phyloP scores from a whole-genome alignment of 2,113 vertebrate species.

The Petrocephalus microphthalmus region DNA sequence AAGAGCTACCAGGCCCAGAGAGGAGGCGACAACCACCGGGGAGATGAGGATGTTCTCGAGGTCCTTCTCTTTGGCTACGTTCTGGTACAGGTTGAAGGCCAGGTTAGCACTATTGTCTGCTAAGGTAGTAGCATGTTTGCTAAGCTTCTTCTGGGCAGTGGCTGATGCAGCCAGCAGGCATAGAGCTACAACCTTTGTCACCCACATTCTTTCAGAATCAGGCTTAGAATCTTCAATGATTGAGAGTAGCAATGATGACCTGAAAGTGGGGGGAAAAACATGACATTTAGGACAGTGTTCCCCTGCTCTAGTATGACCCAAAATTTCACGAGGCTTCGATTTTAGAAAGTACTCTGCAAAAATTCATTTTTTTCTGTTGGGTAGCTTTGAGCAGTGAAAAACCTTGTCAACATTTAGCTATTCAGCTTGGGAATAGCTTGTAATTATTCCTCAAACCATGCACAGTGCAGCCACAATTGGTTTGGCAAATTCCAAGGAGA shows the following conservation, averaged over 20 bases:
- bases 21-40: constrained; percentile 87
- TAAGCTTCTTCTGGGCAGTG: constrained; percentile 69
- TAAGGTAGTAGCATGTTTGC: constrained; percentile 68
- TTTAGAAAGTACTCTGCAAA: not conserved
- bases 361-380: not conserved
- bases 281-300: not conserved
- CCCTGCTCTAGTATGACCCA: not conserved
- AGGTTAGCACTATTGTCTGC: constrained; percentile 78
- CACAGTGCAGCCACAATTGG: not conserved
- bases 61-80: constrained; percentile 80
- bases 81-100: constrained; percentile 91
- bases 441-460: not conserved
- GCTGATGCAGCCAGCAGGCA: constrained; percentile 56
- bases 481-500: not conserved
- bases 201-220: constrained; percentile 67
- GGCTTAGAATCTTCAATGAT: constrained; percentile 20
- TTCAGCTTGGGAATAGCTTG: not conserved
- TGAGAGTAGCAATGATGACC: constrained; percentile 35
- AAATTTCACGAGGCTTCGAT: not conserved
- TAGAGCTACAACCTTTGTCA: constrained; percentile 51
- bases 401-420: not conserved
- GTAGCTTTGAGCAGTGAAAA: not conserved
- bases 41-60: constrained; percentile 90
- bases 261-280: constrained; percentile 29
- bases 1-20: constrained; percentile 82